Percentiles rank a stretch among this genome's conserved stretches.
Conservation (phyloP, 2,797 vertebrate genomes). For the Clangula hyemalis region DNA sequence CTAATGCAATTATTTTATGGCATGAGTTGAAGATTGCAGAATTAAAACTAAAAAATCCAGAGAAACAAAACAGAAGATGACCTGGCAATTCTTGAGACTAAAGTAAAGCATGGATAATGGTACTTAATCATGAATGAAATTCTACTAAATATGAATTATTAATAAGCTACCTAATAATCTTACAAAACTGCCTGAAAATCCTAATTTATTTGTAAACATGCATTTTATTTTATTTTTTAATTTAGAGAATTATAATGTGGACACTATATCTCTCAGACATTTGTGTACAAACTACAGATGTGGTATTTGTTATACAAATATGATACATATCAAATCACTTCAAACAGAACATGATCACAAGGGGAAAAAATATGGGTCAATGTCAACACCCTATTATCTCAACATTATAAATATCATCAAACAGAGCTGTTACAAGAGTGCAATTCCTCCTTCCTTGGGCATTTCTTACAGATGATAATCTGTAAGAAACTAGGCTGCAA, state of each 20-base stretch:
- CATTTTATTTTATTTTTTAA: background rate
- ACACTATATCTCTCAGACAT: background rate
- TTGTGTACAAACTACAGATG: slow-evolving; percentile 11
- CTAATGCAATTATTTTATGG: background rate
- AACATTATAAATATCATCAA: background rate
- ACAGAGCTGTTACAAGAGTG: background rate
- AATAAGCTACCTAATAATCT: background rate
- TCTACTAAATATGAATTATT: background rate
- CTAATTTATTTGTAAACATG: background rate
- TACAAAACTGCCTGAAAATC: background rate
- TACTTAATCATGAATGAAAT: background rate
- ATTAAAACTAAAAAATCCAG: background rate
- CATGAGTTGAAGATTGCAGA: background rate
- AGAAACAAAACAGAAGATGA: background rate
- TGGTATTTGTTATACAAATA: background rate
- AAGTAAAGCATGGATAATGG: background rate
- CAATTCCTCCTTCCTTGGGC: background rate
- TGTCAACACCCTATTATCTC: background rate
- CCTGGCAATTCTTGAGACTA: background rate
- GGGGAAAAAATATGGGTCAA: background rate
- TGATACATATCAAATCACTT: background rate
- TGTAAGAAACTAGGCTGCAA: background rate
- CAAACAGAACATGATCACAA: slow-evolving; percentile 13
- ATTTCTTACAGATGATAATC: background rate
- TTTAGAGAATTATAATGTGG: background rate